Evolutionary conservation across 2,797 vertebrate species (phyloP).

Genomic region (Diceros bicornis): DNA sequence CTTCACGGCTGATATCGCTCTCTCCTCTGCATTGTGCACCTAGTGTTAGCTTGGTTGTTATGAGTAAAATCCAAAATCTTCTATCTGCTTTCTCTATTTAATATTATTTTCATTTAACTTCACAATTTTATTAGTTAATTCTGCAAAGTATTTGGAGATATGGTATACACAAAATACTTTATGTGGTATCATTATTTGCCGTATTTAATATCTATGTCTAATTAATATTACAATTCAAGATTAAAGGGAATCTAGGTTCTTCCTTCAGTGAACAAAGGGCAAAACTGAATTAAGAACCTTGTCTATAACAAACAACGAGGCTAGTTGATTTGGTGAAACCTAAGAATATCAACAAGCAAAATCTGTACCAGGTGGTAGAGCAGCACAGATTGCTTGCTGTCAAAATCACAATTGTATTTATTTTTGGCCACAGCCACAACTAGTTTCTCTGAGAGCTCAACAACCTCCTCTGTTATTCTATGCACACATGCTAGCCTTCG

Average conservation of each 20-base stretch:
- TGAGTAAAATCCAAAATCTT: constrained; percentile 28
- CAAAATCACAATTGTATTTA: constrained; percentile 42
- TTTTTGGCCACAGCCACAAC: constrained; percentile 6
- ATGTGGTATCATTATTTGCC: not conserved
- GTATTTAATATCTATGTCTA: constrained; percentile 35
- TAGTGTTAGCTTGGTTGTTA: not conserved
- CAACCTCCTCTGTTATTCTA: not conserved
- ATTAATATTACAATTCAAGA: constrained; percentile 67
- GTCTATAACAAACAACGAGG: not conserved
- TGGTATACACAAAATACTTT: not conserved
- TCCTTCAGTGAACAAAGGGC: constrained; percentile 22
- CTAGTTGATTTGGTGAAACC: constrained; percentile 5
- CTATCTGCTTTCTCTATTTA: not conserved
- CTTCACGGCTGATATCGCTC: not conserved
- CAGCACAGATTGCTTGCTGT: constrained; percentile 28
- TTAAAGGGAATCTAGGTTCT: constrained; percentile 8
- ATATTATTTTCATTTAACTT: constrained; percentile 50
- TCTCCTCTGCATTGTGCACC: not conserved
- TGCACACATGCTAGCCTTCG: not conserved
- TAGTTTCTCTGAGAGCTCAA: constrained; percentile 16
- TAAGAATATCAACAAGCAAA: not conserved
- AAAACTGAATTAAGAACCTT: constrained; percentile 37
- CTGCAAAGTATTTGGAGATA: constrained; percentile 42
- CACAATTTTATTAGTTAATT: constrained; percentile 51
- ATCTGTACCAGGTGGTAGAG: not conserved